Percentiles rank a stretch among this genome's conserved stretches.
These are phyloP conservation scores for Dryococelus australis DNA, from an alignment of 2,888 invertebrate species.

Conservation along the genomic window DNA sequence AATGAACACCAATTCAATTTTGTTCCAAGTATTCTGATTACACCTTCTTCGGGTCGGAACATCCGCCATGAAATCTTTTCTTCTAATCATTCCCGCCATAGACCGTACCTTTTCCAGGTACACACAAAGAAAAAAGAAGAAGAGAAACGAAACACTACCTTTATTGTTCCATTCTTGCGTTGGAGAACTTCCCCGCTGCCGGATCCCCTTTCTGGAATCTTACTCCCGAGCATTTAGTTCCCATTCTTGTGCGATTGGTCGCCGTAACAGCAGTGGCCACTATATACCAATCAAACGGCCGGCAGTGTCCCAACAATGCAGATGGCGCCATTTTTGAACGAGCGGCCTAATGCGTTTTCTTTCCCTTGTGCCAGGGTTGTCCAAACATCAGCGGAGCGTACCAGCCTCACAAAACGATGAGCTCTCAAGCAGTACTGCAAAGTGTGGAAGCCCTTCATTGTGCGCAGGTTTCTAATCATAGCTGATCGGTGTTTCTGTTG, in stretches of 20 bases:
- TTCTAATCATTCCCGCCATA: not conserved
- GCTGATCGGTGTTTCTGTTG: too few species aligned
- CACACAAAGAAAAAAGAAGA: not conserved
- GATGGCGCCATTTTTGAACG: constrained; percentile 13
- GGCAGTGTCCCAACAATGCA: constrained; percentile 16
- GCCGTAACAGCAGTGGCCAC: constrained; percentile 25
- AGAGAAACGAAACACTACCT: not conserved
- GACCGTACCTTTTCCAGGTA: not conserved
- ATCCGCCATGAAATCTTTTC: constrained; percentile 10
- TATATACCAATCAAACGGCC: constrained; percentile 25
- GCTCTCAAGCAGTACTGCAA: too few species aligned
- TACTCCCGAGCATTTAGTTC: constrained; percentile 5
- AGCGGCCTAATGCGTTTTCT: not conserved
- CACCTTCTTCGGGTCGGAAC: not conserved
- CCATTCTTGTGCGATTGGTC: constrained; percentile 27
- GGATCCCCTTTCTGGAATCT: constrained; percentile 3
- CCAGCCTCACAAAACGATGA: too few species aligned
- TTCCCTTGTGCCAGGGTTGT: too few species aligned
- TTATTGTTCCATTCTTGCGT: constrained; percentile 27
- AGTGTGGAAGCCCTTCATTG: too few species aligned
- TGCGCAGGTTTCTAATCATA: too few species aligned
- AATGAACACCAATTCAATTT: constrained; percentile 6
- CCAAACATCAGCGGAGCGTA: too few species aligned
- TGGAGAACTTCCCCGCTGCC: not conserved
- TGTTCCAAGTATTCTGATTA: constrained; percentile 2